Evolutionary conservation across 2,888 invertebrate species (phyloP).

Genomic region (Sceliomorpha sp.): DNA sequence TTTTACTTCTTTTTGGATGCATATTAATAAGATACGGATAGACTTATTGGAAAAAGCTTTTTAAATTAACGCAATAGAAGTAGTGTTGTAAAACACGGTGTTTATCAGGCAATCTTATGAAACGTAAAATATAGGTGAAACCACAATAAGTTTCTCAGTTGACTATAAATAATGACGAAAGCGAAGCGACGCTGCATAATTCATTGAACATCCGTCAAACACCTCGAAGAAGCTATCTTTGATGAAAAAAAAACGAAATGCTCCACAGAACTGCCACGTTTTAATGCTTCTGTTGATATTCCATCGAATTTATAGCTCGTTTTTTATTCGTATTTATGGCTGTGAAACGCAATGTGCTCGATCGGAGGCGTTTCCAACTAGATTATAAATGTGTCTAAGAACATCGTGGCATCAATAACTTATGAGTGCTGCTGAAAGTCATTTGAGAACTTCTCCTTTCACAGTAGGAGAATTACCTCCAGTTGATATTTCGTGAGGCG

Average conservation of each 20-base stretch:
- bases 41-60: no score
- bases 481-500: slow-evolving; percentile 18
- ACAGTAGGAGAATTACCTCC: slow-evolving; percentile 23
- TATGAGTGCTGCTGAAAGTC: slow-evolving; percentile 11
- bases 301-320: slow-evolving; percentile 27
- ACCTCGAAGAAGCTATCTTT: not conserved
- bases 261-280: not conserved
- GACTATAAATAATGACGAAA: slow-evolving; percentile 1
- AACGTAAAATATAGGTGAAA: slow-evolving; percentile 4
- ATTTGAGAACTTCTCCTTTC: slow-evolving; percentile 19
- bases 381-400: slow-evolving; percentile 11
- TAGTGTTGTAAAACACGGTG: not conserved
- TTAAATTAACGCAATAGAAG: no score
- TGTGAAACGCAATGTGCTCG: slow-evolving; percentile 10
- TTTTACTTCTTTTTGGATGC: not conserved
- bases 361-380: slow-evolving; percentile 12
- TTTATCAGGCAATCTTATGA: slow-evolving; percentile 20
- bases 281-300: slow-evolving; percentile 27
- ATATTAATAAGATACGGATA: no score
- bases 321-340: slow-evolving; percentile 21
- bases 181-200: not conserved
- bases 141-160: not conserved
- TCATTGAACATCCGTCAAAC: slow-evolving; percentile 7
- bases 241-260: not conserved
- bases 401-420: slow-evolving; percentile 5